Base-by-base conservation (phyloP, 2,797 vertebrate genomes). In the Lepidocolaptes lacrymiger region DNA sequence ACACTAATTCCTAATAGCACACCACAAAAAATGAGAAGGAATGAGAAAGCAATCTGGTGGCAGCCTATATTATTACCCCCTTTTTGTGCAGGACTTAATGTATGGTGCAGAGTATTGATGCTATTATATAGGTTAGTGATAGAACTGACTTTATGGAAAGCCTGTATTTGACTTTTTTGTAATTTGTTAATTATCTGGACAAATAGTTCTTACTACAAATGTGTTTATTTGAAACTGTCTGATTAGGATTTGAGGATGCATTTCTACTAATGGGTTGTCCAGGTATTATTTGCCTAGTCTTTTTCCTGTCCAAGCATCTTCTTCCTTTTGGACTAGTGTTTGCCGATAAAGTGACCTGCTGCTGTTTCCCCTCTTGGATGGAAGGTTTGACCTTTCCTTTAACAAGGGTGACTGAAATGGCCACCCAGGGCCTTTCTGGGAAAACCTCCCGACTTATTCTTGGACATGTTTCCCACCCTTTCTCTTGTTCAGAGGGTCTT, bases 331-430 rank as follows among this genome's bases (percentile, higher is more conserved):
- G 10, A 36, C 14, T 58, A 32, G 7, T 75, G 20, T 39, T 75
- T 55, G 37, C 14, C 12, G 43, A 9, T 36, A 5, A 68, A 52
- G 27, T 2, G 1, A n/a, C 7, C 46, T 74, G 27, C 9, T 0
- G 2, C 32, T 63, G 4, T 39, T 86, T 61, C 19, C 4, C 13
- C 5, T 79, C 58, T 64, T 0, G 0, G 2, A 14, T 2, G 14
- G 37, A 30, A 78, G 17, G 11, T 46, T 55, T 63, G 32, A 21
- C 15, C 12, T 28, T 75, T 77, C 10, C 44, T 69, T 54, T 37
- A 67, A 55, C 14, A 51, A 66, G 5, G 6, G 2, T 7, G 32
- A 59, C 24, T 71, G 26, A 76, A 84, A 55, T 46, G 37, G 30
- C 30, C 21, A 28, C 21, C 13, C 23, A 64, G 30, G 14, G 27